Evolutionary conservation across 2,888 invertebrate genomes (phyloP), one percentile per base, ranked within the genome.

Genomic region (Epinotia demarniana): DNA sequence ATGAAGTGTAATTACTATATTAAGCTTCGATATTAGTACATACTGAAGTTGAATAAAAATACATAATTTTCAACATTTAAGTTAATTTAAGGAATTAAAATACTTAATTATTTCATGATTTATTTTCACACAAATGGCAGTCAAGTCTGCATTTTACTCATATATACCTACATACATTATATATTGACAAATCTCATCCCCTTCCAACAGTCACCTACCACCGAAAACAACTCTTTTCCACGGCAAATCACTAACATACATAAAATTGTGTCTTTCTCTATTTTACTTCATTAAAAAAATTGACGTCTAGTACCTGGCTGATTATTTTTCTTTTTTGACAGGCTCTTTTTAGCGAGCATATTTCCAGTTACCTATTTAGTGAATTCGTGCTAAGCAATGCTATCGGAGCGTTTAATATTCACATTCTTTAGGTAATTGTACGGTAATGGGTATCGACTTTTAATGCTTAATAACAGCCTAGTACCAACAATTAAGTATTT

Each of bases 311-410:
- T 55, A 18, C 12, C 5, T n/a, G 23, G 6, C 13, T 3, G n/a
- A 27, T 27, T 64, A n/a, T 58, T 27, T 58, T 13, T 23, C 27
- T 58, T 64, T 57, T 64, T 46, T n/a, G 57, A 64, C 64, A 64
- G 64, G 46, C 27, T 13, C 57, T 23, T 23, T 46, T n/a, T 27
- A 64, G 72, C 72, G 57, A 64, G 57, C 64, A 64, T 64, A 58
- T 72, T 66, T 71, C 49, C 58, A 46, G 66, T 58, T 60, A 60
- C 72, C 23, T 68, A 49, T 66, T 72, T 66, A 72, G 49, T 19
- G 23, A 49, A 66, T 72, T 72, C 72, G 49, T 49, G 43, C 13
- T 12, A 49, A 72, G 58, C 46, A 66, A 69, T 43, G 68, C 57
- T 16, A 68, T 43, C 69, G 69, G 27, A 58, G 58, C 60, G 19